Evolutionary conservation across 1,140 invertebrate species (phyloP).

Genomic region (Caenorhabditis remanei): DNA sequence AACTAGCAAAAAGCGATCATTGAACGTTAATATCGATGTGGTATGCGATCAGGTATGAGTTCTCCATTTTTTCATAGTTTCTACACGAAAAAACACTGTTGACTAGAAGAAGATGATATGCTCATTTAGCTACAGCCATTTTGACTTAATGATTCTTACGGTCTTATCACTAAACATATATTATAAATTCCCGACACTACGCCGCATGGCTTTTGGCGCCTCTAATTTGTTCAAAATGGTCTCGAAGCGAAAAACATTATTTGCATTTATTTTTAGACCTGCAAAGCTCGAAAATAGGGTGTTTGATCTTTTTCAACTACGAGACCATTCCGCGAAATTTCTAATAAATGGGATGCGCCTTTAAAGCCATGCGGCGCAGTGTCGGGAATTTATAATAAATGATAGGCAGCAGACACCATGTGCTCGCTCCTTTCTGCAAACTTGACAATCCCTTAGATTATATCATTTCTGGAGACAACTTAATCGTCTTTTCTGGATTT

Average conservation of each 20-base stretch:
- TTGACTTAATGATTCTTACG: background rate
- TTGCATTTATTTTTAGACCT: too few species aligned
- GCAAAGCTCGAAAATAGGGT: too few species aligned
- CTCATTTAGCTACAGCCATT: background rate
- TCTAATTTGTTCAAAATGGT: too few species aligned
- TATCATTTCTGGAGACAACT: constrained; percentile 5
- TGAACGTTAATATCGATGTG: constrained; percentile 70
- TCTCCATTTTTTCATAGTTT: too few species aligned
- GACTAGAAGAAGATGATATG: background rate
- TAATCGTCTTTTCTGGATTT: constrained; percentile 52
- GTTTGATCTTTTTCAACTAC: too few species aligned
- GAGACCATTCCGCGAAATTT: too few species aligned
- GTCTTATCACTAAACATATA: background rate
- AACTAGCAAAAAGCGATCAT: constrained; percentile 62
- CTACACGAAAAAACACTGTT: too few species aligned
- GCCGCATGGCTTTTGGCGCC: too few species aligned
- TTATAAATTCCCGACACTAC: too few species aligned
- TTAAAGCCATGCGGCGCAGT: too few species aligned
- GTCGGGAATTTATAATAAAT: background rate
- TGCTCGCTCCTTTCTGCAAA: constrained; percentile 23
- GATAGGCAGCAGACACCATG: constrained; percentile 18
- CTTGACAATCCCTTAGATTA: background rate
- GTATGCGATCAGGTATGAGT: constrained; percentile 68
- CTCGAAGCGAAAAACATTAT: too few species aligned
- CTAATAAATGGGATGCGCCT: too few species aligned